Percentiles rank a stretch among this genome's conserved stretches.
Conservation (phyloP, 2,797 vertebrate species). For the Podarcis lilfordi region DNA sequence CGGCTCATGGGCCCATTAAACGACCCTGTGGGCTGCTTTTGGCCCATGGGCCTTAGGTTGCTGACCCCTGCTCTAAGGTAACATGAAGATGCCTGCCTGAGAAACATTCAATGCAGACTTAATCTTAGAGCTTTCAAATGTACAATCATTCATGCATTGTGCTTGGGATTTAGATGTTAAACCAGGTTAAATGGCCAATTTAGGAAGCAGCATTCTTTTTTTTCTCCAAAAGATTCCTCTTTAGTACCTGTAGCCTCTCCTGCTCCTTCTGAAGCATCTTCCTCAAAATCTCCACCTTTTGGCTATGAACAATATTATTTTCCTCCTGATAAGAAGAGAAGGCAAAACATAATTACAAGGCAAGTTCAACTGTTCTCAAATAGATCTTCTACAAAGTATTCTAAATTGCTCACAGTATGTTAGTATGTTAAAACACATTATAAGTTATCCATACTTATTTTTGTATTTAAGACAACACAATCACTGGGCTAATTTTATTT, state of each 20-base stretch:
- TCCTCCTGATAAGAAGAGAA: slow-evolving; percentile 82
- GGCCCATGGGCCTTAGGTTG: not conserved
- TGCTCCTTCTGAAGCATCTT: slow-evolving; percentile 90
- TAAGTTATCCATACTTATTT: accelerated
- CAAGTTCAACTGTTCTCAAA: not conserved
- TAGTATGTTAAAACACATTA: not conserved
- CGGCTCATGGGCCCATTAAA: no score
- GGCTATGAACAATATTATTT: slow-evolving; percentile 87
- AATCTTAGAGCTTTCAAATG: not conserved
- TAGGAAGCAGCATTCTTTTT: not conserved
- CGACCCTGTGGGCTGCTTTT: no score
- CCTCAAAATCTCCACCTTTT: slow-evolving; percentile 89
- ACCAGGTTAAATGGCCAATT: not conserved
- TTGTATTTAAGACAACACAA: not conserved
- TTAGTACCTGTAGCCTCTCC: slow-evolving; percentile 88
- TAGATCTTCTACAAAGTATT: not conserved
- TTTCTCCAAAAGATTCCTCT: not conserved
- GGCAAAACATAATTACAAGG: not conserved
- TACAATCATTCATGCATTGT: not conserved
- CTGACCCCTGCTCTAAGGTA: not conserved
- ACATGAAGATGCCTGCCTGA: not conserved
- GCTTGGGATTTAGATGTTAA: not conserved
- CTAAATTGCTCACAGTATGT: not conserved
- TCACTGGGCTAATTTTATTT: not conserved
- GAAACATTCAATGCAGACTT: not conserved